Base-by-base conservation (phyloP, 2,797 vertebrate genomes). In the Erpetoichthys calabaricus region DNA sequence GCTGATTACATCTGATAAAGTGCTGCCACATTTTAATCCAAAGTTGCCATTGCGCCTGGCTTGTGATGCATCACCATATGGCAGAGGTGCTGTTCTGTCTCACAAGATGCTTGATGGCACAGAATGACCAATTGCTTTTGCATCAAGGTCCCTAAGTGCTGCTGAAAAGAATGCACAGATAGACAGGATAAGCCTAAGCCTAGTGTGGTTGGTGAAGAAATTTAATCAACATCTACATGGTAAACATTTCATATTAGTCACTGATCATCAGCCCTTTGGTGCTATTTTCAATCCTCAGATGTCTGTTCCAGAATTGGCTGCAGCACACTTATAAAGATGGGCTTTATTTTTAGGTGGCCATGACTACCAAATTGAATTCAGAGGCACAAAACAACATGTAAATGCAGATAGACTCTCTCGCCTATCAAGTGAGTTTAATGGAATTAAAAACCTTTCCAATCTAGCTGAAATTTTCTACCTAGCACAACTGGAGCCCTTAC, bases 101-200 rank as follows among this genome's bases (percentile, higher is more conserved):
- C 53, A 59, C 73, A 73, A 74, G 72, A 58, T 65, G 47, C 10
- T 53, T 57, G 60, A 56, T 51, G 53, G 58, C 45, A 53, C 8
- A 25, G 56, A 67, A 43, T 6, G 49, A 43, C 42, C 58, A 45
- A 62, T 64, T 42, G 53, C 62, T 7, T 62, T 58, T 57, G 62
- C 53, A 4, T 60, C 53, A 5, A 45, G 47, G 42, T 62, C 60
- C 10, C 45, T 62, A 41, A 55, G 53, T 47, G 8, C 50, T 4
- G 43, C 60, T 47, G 55, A 64, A 5, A 7, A 45, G n/a, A 62
- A 60, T 59, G 57, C 52, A 45, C 58, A 60, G 25, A 51, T 54
- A 47, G 47, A 55, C 10, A 57, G 45, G 52, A 51, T 54, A 56
- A 46, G 8, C 9, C 44, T 57, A 9, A 62, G 45, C 57, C 44